Evolutionary conservation across 2,797 vertebrate species (phyloP).

Genomic region (Lagodon rhomboides): DNA sequence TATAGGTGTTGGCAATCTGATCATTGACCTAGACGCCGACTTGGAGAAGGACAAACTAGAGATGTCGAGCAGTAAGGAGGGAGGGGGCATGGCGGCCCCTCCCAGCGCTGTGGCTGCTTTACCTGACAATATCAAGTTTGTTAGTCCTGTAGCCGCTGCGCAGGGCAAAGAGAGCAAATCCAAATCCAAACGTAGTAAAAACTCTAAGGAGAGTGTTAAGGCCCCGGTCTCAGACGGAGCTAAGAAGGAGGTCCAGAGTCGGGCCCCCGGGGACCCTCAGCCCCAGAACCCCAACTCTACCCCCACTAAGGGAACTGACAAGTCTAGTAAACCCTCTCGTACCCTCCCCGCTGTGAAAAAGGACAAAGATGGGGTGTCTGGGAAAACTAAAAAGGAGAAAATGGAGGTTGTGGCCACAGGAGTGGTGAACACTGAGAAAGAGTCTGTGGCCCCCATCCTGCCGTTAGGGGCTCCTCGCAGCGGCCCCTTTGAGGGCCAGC

Average conservation of each 20-base stretch:
- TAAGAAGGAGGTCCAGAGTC: constrained; percentile 93
- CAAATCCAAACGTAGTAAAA: constrained; percentile 97
- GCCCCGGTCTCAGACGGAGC: constrained; percentile 87
- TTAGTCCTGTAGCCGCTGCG: constrained; percentile 90
- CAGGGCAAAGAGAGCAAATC: constrained; percentile 95
- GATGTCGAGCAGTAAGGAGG: constrained; percentile 97
- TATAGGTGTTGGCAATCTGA: constrained; percentile 98
- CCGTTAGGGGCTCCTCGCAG: constrained; percentile 84
- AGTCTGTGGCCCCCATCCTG: constrained; percentile 81
- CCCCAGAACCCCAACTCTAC: constrained; percentile 79
- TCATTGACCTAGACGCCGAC: constrained; percentile 99
- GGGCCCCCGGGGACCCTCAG: constrained; percentile 84
- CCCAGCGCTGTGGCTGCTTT: constrained; percentile 93
- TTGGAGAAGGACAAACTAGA: constrained; percentile 99
- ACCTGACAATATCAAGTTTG: constrained; percentile 97
- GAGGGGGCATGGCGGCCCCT: constrained; percentile 89
- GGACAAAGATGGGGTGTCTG: constrained; percentile 91
- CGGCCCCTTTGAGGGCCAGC: constrained; percentile 88
- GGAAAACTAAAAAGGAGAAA: constrained; percentile 96
- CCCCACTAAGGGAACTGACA: constrained; percentile 89
- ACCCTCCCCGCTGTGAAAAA: constrained; percentile 90
- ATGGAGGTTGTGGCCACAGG: constrained; percentile 80
- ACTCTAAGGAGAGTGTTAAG: constrained; percentile 93
- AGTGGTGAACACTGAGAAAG: constrained; percentile 86
- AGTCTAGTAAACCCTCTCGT: constrained; percentile 90